A percentile compares a stretch with the other conserved stretches of the same genome.
These are phyloP conservation scores for Macheiramphus alcinus DNA, from an alignment of 2,113 vertebrate species.

Conservation along the genomic window DNA sequence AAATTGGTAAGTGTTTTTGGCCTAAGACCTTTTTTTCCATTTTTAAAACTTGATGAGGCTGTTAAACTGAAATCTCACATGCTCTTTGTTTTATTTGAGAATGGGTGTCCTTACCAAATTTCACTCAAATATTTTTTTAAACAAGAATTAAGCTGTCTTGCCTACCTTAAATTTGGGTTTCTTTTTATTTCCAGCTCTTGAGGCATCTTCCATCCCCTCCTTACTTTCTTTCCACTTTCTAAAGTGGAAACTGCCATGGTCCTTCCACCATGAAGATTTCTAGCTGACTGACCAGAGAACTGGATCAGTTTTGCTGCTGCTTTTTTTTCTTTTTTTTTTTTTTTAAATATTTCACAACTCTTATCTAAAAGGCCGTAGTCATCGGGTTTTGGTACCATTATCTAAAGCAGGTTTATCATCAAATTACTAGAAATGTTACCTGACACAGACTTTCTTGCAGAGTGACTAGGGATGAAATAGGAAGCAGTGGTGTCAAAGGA, in stretches of 20 bases:
- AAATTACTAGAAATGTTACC: not conserved
- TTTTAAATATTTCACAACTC: not conserved
- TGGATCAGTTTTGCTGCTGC: not conserved
- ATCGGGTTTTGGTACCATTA: not conserved
- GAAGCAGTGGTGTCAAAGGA: not conserved
- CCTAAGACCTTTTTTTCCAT: not conserved
- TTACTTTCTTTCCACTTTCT: not conserved
- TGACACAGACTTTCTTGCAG: not conserved
- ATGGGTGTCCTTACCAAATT: not conserved
- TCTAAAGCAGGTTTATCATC: not conserved
- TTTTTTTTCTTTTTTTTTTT: not conserved
- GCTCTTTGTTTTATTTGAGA: not conserved
- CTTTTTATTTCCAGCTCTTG: not conserved
- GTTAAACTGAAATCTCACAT: not conserved
- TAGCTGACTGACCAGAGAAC: not conserved
- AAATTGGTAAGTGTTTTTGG: not conserved
- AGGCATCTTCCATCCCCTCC: not conserved
- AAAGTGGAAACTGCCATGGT: not conserved
- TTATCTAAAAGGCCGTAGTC: not conserved
- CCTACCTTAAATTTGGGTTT: not conserved
- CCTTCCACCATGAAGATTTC: not conserved
- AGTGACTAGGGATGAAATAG: not conserved
- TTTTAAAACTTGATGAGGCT: not conserved
- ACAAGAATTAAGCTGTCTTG: not conserved
- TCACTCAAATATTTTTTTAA: not conserved